Base-by-base conservation (phyloP, 2,113 vertebrate species). In the Chlorodrepanis virens region DNA sequence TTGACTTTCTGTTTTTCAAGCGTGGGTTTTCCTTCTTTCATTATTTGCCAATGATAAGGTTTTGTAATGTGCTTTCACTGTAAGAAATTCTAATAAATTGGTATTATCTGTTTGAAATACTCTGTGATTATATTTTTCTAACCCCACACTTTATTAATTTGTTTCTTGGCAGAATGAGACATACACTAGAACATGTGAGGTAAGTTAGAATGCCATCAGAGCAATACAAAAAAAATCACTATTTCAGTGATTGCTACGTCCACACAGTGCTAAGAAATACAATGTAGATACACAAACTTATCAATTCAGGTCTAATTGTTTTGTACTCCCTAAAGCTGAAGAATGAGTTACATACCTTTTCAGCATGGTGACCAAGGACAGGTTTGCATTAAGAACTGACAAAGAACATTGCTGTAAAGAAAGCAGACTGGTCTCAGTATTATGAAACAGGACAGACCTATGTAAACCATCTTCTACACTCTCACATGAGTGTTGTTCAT, bases 101-200 rank as follows among this genome's bases (percentile, higher is more conserved):
- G 14, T 77, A 50, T 22, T 70, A 89, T 53, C 29, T 83, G 8
- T 79, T 69, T 80, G 27, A 92, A 90, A 76, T 56, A 74, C 9
- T 63, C 53, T 39, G 21, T 71, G 29, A 50, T 79, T 65, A 70
- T 70, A 31, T 70, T 76, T 64, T 82, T 35, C 35, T 96, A 87
- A 96, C 22, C n/a, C 13, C 2, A 8, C 22, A 23, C 81, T 47
- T 61, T 87, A 70, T 87, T 83, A n/a, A 91, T 94, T 81, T 96
- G 16, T 64, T 96, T 80, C 39, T 84, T 53, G 92, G 33, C 94
- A 98, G 97, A 97, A 98, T 4, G 35, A 94, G 71, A 96, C 94
- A 13, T 98, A 97, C 40, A 44, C 14, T 35, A 96, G 95, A 57
- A 15, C 65, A 61, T 97, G 84, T 96, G 97, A 98, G 96, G 97